Conservation (phyloP, 2,113 vertebrate genomes). For the Mastomys natalensis region DNA sequence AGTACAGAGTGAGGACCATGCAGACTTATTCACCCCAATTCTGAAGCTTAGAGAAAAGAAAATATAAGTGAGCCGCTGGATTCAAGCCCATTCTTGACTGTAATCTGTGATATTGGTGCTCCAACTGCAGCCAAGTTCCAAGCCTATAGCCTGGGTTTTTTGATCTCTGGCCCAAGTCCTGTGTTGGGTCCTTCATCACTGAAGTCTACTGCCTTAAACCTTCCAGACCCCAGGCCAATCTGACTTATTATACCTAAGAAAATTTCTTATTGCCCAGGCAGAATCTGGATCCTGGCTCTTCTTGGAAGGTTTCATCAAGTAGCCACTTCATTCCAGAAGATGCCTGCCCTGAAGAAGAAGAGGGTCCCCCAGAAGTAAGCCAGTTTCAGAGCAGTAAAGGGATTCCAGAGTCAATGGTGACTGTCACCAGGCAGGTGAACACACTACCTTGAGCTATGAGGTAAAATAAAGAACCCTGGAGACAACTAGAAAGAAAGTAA, state of each 20-base stretch:
- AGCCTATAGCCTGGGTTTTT: background rate
- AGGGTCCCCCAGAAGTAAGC: background rate
- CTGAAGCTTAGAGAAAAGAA: background rate
- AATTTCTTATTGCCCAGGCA: background rate
- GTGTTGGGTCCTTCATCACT: background rate
- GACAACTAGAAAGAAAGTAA: conserved; percentile 49
- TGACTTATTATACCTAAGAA: background rate
- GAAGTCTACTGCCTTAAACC: background rate
- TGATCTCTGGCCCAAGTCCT: background rate
- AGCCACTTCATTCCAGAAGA: background rate
- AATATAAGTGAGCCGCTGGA: background rate
- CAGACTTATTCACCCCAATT: background rate
- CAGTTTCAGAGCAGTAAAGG: conserved; percentile 6
- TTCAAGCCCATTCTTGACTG: background rate
- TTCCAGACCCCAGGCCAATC: background rate
- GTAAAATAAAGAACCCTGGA: background rate
- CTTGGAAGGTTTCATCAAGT: background rate
- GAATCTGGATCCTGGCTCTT: conserved; percentile 17
- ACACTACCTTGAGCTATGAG: background rate
- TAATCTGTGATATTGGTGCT: background rate
- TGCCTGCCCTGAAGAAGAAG: background rate
- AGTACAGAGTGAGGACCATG: background rate
- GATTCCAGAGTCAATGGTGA: background rate
- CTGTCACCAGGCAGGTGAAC: background rate
- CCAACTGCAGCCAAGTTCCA: background rate